phyloP scores from a whole-genome alignment of 2,797 vertebrate species.

The Ataeniobius toweri region DNA sequence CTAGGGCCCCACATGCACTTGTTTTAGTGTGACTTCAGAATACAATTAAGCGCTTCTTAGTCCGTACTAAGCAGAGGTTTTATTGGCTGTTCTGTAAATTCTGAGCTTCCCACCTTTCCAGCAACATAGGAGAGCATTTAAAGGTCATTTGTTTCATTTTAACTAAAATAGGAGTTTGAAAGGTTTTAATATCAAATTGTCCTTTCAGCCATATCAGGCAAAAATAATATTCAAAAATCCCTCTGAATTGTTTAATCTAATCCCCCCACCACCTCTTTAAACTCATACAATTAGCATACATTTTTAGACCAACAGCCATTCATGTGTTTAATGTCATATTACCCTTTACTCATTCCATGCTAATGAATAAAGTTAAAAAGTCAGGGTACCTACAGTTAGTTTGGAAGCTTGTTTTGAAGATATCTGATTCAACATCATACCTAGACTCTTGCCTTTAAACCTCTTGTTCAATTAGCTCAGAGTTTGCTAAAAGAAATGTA shows the following conservation, averaged over 20 bases:
- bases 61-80: background rate
- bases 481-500: too few relatives aligned
- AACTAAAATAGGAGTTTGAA: background rate
- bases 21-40: slow-evolving; percentile 2
- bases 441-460: too few relatives aligned
- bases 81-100: slow-evolving; percentile 17
- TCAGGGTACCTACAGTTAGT: too few relatives aligned
- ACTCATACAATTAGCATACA: background rate
- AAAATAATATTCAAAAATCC: background rate
- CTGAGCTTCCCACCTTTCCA: slow-evolving; percentile 14
- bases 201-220: background rate
- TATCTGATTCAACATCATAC: too few relatives aligned
- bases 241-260: too few relatives aligned
- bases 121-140: background rate
- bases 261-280: background rate
- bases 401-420: too few relatives aligned
- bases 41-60: background rate
- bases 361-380: too few relatives aligned
- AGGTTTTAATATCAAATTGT: background rate
- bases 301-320: too few relatives aligned
- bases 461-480: too few relatives aligned
- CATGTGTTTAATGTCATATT: too few relatives aligned
- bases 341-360: too few relatives aligned
- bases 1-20: slow-evolving; percentile 8
- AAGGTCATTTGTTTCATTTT: background rate